Percentiles rank a stretch among this genome's conserved stretches.
phyloP scores from a whole-genome alignment of 2,113 vertebrate genomes.

The Polypterus senegalus region DNA sequence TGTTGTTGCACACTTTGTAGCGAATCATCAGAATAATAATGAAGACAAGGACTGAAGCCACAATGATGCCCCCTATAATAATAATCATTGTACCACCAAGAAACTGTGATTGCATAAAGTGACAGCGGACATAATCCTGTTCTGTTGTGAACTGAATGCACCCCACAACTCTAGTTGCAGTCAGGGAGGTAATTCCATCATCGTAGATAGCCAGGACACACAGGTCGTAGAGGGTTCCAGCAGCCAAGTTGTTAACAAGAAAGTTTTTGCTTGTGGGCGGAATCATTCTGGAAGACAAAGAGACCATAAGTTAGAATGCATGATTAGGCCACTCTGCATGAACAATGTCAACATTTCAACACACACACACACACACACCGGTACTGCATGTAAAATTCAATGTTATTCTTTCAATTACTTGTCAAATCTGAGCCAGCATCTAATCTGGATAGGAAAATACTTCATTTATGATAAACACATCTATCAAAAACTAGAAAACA shows the following conservation, averaged over 20 bases:
- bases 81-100: constrained; percentile 98
- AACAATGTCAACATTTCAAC: no score
- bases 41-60: constrained; percentile 91
- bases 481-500: no score
- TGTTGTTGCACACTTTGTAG: constrained; percentile 90
- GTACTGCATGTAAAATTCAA: no score
- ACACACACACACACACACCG: no score
- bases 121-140: constrained; percentile 92
- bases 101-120: constrained; percentile 98
- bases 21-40: constrained; percentile 99
- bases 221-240: constrained; percentile 84
- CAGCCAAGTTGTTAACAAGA: constrained; percentile 91
- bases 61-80: constrained; percentile 96
- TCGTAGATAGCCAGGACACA: constrained; percentile 96
- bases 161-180: constrained; percentile 87
- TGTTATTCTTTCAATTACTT: no score
- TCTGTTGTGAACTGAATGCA: constrained; percentile 92
- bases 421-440: no score
- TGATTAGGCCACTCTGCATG: no score
- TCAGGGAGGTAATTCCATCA: constrained; percentile 87
- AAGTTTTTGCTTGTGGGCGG: constrained; percentile 96
- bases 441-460: no score
- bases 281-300: constrained; percentile 75
- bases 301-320: constrained; percentile 5
- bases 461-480: no score